Evolutionary conservation across 2,888 invertebrate genomes (phyloP).

Genomic region (Imbricaverruca yamaguchii): DNA sequence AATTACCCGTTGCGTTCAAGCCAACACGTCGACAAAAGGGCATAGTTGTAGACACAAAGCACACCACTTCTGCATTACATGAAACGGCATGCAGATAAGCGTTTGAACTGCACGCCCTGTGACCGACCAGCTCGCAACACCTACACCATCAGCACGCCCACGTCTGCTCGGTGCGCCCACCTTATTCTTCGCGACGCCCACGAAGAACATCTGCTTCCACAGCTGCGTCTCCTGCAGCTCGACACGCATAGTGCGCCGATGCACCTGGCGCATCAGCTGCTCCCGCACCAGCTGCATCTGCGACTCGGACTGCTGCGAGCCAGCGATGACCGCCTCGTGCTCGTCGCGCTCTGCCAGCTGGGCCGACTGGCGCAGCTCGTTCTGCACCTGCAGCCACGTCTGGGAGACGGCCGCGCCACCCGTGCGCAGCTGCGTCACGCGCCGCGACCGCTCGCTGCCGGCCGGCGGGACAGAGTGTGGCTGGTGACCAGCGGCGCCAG

Average conservation of each 20-base stretch:
- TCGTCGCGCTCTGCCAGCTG: neutral
- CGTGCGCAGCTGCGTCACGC: neutral
- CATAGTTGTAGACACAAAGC: no score
- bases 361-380: neutral
- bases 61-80: no score
- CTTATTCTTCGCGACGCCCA: neutral
- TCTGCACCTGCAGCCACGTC: neutral
- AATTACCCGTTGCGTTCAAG: no score
- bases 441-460: neutral
- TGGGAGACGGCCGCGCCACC: neutral
- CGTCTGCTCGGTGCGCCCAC: neutral
- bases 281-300: constrained; percentile 10
- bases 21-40: no score
- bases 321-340: neutral
- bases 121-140: no score
- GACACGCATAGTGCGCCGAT: neutral
- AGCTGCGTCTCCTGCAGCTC: neutral
- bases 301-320: neutral
- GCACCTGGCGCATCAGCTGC: neutral
- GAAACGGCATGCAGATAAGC: no score
- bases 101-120: no score
- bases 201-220: constrained; percentile 13
- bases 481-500: neutral
- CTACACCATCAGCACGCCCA: no score
- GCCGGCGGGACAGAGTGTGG: neutral